A percentile compares a stretch with the other conserved stretches of the same genome.
Conservation (phyloP, 2,113 vertebrate species). For the Oreocharis arfaki region DNA sequence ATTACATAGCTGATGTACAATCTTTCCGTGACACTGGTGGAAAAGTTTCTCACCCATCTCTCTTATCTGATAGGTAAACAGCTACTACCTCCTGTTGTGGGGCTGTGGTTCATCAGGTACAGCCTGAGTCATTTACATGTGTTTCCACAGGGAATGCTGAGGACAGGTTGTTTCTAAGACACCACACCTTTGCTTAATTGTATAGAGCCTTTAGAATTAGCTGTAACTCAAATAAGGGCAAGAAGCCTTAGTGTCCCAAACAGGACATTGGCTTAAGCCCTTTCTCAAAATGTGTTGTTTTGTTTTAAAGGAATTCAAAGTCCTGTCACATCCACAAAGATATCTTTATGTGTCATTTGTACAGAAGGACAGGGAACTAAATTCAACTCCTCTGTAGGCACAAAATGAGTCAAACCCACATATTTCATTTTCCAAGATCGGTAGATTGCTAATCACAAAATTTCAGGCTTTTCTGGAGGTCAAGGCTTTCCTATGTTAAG, state of each 20-base stretch:
- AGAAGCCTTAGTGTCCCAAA: not conserved
- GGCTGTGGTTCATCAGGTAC: not conserved
- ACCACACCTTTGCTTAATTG: not conserved
- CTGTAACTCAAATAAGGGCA: not conserved
- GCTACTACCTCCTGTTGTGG: rapidly evolving
- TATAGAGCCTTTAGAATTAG: not conserved
- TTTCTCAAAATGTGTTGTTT: not conserved
- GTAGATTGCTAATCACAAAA: not conserved
- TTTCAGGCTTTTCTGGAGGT: not conserved
- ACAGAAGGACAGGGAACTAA: not conserved
- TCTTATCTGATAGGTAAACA: not conserved
- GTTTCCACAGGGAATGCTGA: not conserved
- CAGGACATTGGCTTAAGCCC: not conserved
- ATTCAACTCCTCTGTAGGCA: not conserved
- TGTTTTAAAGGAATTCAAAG: not conserved
- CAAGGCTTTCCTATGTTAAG: not conserved
- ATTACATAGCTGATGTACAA: not conserved
- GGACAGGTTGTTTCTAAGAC: not conserved
- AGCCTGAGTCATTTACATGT: not conserved
- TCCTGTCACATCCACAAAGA: not conserved
- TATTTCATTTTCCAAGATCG: not conserved
- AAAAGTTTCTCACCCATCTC: not conserved
- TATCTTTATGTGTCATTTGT: not conserved
- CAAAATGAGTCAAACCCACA: not conserved
- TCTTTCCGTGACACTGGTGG: not conserved